phyloP scores from a whole-genome alignment of 2,113 vertebrate species.

The Heliornis fulica region DNA sequence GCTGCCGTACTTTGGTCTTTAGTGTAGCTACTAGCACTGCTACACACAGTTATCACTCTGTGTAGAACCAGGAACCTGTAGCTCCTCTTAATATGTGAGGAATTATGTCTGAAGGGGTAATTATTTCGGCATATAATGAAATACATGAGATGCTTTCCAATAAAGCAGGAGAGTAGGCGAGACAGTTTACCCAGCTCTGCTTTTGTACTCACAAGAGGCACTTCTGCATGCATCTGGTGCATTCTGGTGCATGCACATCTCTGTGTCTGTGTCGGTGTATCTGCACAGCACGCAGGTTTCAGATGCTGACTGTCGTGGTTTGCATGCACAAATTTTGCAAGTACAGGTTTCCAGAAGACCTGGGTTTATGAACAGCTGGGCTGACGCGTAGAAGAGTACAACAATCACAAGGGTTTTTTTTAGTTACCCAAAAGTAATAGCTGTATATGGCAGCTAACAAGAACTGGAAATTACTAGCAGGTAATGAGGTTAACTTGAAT shows the following conservation, averaged over 20 bases:
- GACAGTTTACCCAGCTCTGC: not conserved
- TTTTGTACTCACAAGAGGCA: not conserved
- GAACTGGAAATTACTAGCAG: not conserved
- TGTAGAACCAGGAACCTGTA: not conserved
- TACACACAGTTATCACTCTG: not conserved
- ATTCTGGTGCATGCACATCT: not conserved
- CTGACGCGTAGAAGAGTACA: not conserved
- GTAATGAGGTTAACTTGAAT: not conserved
- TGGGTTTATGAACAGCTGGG: not conserved
- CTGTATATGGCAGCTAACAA: not conserved
- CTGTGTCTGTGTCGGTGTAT: not conserved
- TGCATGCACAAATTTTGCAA: not conserved
- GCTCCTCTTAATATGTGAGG: not conserved
- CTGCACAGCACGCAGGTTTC: not conserved
- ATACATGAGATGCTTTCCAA: not conserved
- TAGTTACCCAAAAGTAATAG: not conserved
- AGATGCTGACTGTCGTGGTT: not conserved
- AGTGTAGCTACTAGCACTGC: not conserved
- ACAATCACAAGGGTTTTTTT: not conserved
- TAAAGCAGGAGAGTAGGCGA: not conserved
- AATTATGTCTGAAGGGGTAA: not conserved
- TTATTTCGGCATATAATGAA: not conserved
- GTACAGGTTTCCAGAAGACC: not conserved
- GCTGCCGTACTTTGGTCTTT: not conserved
- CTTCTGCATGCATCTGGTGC: slow-evolving; percentile 6